Base-by-base conservation (phyloP, 2,113 vertebrate species). In the Copsychus sechellarum region DNA sequence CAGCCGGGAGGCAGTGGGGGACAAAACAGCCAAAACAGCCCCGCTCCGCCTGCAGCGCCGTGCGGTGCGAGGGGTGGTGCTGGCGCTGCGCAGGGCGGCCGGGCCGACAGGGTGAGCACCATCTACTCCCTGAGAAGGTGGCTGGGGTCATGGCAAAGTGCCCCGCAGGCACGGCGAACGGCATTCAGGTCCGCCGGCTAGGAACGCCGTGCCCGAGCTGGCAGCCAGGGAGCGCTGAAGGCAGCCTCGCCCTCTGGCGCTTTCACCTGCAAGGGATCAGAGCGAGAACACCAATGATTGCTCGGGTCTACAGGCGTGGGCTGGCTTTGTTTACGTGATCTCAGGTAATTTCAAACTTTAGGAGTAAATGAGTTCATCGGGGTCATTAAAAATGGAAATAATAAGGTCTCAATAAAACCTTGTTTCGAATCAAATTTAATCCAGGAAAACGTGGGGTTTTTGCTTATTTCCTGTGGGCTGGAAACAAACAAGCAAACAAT, bases 401-500 rank as follows among this genome's bases (percentile, higher is more conserved):
- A 40, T 29, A 69, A 79, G 26, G 73, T 77, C 31, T 77, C n/a
- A 40, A 19, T 73, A 82, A 95, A 93, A 38, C 34, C 28, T 88
- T 1, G 0, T 53, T 76, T 80, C 67, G 70, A 91, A 82, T 47
- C 47, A 66, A 94, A 62, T 47, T 69, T 70, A 71, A 64, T 66
- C 15, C 38, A 40, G 70, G 48, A 73, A 50, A 19, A 33, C 3
- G 50, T 61, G 70, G 5, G 34, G 86, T 91, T 84, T 29, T 84
- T 89, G 84, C 29, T 58, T 54, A 18, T 62, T 78, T 94, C 60
- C 56, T 58, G 48, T 60, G 53, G 71, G 54, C 8, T 79, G 36
- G 78, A 88, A 85, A 76, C 43, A 94, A 90, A 84, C 69, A 93
- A 91, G 66, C 42, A 78, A 89, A 89, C 16, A n/a, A 25, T 86